Evolutionary conservation across 2,113 vertebrate genomes (phyloP).

Genomic region (Xyrauchen texanus): DNA sequence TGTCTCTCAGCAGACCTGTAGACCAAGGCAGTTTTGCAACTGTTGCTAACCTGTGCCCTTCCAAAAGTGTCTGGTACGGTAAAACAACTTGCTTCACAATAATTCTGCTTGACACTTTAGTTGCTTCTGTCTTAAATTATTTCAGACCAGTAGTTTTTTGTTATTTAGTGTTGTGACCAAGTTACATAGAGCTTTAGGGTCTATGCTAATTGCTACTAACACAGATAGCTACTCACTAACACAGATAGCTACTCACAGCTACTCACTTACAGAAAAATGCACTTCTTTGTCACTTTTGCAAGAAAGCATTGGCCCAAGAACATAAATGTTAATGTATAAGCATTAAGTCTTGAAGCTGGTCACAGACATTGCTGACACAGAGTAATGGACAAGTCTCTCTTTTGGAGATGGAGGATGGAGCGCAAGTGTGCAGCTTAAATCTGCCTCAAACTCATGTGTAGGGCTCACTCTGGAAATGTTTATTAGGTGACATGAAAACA

Average conservation of each 20-base stretch:
- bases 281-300: no score
- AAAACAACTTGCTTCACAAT: not conserved
- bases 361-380: conserved; percentile 77
- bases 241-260: no score
- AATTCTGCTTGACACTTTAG: not conserved
- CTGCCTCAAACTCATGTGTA: conserved; percentile 61
- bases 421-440: conserved; percentile 70
- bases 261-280: no score
- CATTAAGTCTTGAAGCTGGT: not conserved
- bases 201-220: no score
- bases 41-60: conserved; percentile 20
- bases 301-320: no score
- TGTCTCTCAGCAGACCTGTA: conserved; percentile 2
- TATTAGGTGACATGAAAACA: conserved; percentile 57
- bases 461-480: conserved; percentile 65
- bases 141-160: not conserved
- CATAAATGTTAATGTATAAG: no score
- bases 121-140: not conserved
- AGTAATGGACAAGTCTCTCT: conserved; percentile 75
- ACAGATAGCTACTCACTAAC: no score
- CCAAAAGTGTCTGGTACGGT: conserved; percentile 10
- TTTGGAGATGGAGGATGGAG: conserved; percentile 69
- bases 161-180: no score
- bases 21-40: conserved; percentile 3
- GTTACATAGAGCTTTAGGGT: no score